Conservation (phyloP, 2,888 invertebrate genomes). For the Mythimna ferrago region DNA sequence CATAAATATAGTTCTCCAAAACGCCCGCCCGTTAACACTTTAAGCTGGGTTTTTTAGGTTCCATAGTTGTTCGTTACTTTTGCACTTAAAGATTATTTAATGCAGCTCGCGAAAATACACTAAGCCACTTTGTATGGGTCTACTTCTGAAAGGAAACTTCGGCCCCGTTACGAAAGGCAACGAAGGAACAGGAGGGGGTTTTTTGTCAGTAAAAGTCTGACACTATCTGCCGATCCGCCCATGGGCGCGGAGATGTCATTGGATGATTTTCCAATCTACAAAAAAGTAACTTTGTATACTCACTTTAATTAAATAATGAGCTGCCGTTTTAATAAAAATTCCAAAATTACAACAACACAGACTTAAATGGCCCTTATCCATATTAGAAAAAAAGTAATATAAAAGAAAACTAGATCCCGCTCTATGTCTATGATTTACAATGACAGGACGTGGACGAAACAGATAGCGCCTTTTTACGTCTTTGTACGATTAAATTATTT, state of each 20-base stretch:
- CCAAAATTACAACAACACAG: constrained; percentile 4
- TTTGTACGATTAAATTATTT: not conserved
- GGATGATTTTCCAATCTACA: too few species aligned
- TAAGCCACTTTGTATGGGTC: not conserved
- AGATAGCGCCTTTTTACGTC: not conserved
- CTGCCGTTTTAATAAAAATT: not conserved
- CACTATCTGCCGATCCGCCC: too few species aligned
- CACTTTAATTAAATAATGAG: not conserved
- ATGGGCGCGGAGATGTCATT: too few species aligned
- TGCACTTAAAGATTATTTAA: not conserved
- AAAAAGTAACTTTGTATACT: not conserved
- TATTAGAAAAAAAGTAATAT: not conserved
- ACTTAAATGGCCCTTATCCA: too few species aligned
- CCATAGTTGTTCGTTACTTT: not conserved
- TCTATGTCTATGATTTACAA: not conserved
- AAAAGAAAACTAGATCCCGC: not conserved
- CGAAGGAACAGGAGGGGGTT: too few species aligned
- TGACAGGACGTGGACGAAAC: not conserved
- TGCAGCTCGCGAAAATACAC: not conserved
- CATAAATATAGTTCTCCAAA: not conserved
- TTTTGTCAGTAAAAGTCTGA: too few species aligned
- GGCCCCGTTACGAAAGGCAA: too few species aligned
- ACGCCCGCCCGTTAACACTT: not conserved
- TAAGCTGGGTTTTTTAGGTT: not conserved
- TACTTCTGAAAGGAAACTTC: too few species aligned